phyloP scores from a whole-genome alignment of 2,797 vertebrate genomes.

The Siniperca obscura region DNA sequence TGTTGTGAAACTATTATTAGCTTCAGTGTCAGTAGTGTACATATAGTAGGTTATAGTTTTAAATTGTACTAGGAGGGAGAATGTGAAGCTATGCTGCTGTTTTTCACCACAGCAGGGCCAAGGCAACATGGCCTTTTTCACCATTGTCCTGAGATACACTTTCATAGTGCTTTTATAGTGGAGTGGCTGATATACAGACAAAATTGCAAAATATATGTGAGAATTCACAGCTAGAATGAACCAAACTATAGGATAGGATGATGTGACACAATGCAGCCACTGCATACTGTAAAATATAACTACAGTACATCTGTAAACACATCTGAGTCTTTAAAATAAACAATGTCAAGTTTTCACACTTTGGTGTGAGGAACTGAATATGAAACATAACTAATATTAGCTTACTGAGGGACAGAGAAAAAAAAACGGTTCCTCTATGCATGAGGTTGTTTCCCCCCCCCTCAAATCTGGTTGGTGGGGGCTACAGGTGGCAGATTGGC shows the following conservation, averaged over 20 bases:
- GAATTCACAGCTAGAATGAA: background rate
- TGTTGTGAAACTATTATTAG: background rate
- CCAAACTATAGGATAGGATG: background rate
- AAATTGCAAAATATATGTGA: background rate
- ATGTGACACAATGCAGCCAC: background rate
- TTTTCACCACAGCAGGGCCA: background rate
- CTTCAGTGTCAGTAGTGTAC: background rate
- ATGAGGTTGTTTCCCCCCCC: background rate
- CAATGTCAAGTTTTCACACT: background rate
- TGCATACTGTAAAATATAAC: background rate
- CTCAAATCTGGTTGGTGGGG: constrained; percentile 29
- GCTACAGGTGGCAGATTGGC: background rate
- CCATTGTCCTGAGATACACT: background rate
- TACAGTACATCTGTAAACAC: background rate
- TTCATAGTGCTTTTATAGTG: background rate
- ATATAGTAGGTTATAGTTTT: background rate
- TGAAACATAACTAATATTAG: constrained; percentile 46
- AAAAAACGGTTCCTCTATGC: constrained; percentile 9
- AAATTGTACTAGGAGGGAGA: background rate
- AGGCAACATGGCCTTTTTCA: background rate
- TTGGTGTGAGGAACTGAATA: constrained; percentile 53
- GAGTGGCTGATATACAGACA: background rate
- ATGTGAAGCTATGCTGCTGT: background rate
- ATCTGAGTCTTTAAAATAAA: background rate
- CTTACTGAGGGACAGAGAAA: background rate